These are phyloP conservation scores for Acanthosepion esculentum DNA, from an alignment of 2,888 invertebrate species.

Conservation along the genomic window DNA sequence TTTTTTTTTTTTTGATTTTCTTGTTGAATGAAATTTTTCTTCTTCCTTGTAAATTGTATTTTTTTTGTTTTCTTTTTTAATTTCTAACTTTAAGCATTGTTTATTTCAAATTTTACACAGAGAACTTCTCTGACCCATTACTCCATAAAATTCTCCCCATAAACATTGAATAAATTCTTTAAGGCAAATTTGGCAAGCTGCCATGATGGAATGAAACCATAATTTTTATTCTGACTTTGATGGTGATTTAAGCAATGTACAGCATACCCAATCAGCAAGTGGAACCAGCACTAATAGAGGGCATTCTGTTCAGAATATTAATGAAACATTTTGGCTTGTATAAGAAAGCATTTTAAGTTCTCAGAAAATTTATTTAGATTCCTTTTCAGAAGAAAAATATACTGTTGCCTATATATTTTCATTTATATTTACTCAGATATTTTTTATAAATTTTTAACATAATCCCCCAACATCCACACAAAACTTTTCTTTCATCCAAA, in stretches of 20 bases:
- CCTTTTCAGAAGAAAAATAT: not conserved
- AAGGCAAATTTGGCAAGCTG: not conserved
- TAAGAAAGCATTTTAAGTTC: not conserved
- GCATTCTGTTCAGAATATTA: not conserved
- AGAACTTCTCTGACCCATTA: not conserved
- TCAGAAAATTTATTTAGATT: not conserved
- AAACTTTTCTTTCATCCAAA: too few species aligned
- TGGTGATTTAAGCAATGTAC: not conserved
- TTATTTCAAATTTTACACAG: not conserved
- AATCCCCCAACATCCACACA: too few species aligned
- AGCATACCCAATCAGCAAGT: not conserved
- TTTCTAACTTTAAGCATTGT: too few species aligned
- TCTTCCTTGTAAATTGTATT: too few species aligned
- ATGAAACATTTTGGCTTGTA: not conserved
- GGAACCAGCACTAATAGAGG: not conserved
- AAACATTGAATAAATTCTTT: not conserved
- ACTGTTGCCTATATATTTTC: not conserved
- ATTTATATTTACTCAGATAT: too few species aligned
- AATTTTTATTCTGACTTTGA: not conserved
- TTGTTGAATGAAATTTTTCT: too few species aligned
- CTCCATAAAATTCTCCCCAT: not conserved
- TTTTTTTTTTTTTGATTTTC: too few species aligned
- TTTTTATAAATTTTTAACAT: too few species aligned
- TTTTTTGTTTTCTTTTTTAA: too few species aligned
- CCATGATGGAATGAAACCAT: not conserved